phyloP scores from a whole-genome alignment of 2,797 vertebrate genomes.

The Leucoraja ocellata region DNA sequence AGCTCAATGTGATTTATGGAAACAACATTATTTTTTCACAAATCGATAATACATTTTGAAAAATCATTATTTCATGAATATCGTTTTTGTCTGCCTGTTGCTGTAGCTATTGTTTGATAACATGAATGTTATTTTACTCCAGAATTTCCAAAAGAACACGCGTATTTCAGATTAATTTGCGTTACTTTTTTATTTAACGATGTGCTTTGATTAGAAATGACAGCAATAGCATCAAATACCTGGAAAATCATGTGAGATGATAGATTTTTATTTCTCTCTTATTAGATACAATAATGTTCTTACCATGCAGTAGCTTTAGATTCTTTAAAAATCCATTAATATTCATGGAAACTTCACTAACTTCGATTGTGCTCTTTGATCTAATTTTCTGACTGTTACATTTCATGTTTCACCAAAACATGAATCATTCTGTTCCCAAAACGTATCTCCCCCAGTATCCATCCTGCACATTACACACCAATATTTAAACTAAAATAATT shows the following conservation, averaged over 20 bases:
- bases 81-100: not conserved
- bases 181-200: not conserved
- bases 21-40: not conserved
- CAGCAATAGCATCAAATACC: not conserved
- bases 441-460: not conserved
- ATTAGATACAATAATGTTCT: not conserved
- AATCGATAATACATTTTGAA: not conserved
- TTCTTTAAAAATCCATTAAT: not conserved
- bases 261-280: not conserved
- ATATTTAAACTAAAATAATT: not conserved
- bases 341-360: not conserved
- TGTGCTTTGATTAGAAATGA: not conserved
- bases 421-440: not conserved
- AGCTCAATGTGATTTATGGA: not conserved
- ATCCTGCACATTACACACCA: not conserved
- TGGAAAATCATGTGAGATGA: not conserved
- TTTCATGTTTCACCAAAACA: not conserved
- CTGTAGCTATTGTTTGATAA: not conserved
- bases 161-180: not conserved
- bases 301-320: not conserved
- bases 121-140: not conserved
- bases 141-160: not conserved
- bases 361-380: not conserved
- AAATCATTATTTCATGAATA: conserved; percentile 35
- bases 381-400: not conserved